Evolutionary conservation across 2,113 vertebrate species (phyloP).

Genomic region (Trochalopteron elliotii): DNA sequence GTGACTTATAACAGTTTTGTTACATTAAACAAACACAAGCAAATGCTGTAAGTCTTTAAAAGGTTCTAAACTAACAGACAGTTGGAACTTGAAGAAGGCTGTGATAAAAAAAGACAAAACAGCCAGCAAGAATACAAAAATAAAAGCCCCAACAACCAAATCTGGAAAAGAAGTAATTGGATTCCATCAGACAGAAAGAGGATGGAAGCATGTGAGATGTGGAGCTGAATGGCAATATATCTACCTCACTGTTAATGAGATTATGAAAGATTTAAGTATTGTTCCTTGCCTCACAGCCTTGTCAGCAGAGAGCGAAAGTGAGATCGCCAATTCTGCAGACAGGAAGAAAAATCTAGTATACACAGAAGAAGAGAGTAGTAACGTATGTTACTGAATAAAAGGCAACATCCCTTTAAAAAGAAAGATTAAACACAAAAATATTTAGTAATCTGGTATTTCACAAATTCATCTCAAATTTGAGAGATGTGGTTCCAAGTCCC

Average conservation of each 20-base stretch:
- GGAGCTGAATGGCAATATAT: background rate
- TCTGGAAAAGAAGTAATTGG: background rate
- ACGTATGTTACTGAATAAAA: background rate
- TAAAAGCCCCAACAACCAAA: background rate
- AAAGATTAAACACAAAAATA: background rate
- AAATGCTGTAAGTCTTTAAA: background rate
- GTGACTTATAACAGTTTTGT: conserved; percentile 36
- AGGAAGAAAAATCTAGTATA: background rate
- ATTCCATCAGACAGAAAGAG: background rate
- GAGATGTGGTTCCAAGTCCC: background rate
- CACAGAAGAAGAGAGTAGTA: background rate
- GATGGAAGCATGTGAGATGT: background rate
- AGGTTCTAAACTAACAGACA: background rate
- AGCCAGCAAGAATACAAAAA: background rate
- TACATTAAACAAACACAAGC: conserved; percentile 8
- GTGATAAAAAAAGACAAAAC: background rate
- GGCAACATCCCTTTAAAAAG: background rate
- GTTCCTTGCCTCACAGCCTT: background rate
- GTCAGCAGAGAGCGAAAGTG: background rate
- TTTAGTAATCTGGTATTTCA: background rate
- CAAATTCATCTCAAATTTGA: background rate
- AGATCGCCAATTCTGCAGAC: background rate
- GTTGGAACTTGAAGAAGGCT: background rate
- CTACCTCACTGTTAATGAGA: background rate
- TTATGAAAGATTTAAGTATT: background rate